Evolutionary conservation across 2,888 invertebrate species (phyloP).

Genomic region (Hirtodrosophila trivittata): DNA sequence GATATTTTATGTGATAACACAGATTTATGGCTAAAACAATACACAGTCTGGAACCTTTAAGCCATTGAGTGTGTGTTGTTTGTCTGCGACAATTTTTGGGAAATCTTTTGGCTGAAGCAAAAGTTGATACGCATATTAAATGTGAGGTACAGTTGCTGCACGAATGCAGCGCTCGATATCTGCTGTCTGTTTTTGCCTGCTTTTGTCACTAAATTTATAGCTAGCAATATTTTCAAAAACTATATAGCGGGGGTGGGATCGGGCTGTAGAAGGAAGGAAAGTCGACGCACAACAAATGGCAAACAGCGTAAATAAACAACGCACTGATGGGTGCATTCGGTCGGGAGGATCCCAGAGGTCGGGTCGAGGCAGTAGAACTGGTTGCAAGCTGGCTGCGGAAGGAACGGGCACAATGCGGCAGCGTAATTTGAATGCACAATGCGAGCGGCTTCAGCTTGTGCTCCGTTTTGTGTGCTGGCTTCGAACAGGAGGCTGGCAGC

Average conservation of each 20-base stretch:
- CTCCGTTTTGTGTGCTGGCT: slow-evolving; percentile 28
- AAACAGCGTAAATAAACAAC: slow-evolving; percentile 75
- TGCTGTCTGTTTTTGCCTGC: not conserved
- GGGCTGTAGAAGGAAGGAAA: slow-evolving; percentile 4
- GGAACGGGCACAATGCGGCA: slow-evolving; percentile 57
- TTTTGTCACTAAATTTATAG: slow-evolving; percentile 68
- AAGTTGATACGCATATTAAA: slow-evolving; percentile 44
- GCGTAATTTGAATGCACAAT: slow-evolving; percentile 77
- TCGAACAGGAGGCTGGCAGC: slow-evolving; percentile 35
- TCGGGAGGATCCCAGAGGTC: slow-evolving; percentile 4
- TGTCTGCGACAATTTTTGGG: not conserved
- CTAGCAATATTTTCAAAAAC: slow-evolving; percentile 68
- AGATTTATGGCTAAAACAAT: slow-evolving; percentile 18
- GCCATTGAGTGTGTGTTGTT: slow-evolving; percentile 1
- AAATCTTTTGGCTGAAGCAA: slow-evolving; percentile 30
- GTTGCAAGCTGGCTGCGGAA: slow-evolving; percentile 25
- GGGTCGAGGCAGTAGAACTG: slow-evolving; percentile 2
- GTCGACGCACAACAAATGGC: slow-evolving; percentile 63
- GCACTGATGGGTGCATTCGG: slow-evolving; percentile 15
- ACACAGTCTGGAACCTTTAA: not conserved
- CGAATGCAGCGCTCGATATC: slow-evolving; percentile 51
- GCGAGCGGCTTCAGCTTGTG: slow-evolving; percentile 40
- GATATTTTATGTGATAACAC: slow-evolving; percentile 9
- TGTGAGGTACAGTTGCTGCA: slow-evolving; percentile 41
- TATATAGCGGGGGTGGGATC: slow-evolving; percentile 11